Evolutionary conservation across 1,140 invertebrate species (phyloP), one percentile per base, ranked within the genome.

Genomic region (Galleria mellonella): DNA sequence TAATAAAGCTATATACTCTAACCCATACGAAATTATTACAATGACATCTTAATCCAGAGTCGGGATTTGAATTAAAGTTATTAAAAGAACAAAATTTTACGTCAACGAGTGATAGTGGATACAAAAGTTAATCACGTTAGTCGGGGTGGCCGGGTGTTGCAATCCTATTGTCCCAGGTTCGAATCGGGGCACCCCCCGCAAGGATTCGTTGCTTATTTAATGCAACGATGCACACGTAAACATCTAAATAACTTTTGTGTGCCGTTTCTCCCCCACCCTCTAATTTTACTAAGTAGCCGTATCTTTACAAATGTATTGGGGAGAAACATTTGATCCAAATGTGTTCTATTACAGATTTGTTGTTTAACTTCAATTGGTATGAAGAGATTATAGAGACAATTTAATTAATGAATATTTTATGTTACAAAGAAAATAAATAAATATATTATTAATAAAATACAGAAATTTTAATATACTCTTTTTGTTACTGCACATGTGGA

Each of bases 211-310:
- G 73, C 79, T 76, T 74, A 83, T 83, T 83, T 82, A 77, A 83
- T 82, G 77, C 73, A 76, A 78, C 76, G 69, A 60, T 81, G 75
- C 73, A 83, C 79, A 77, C 75, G 72, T 73, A 84, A 82, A 84
- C 79, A 84, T 84, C 79, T 82, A 84, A 82, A 84, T 84, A 82
- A 82, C 75, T 82, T 83, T 79, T 77, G 76, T 74, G 73, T 75
- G 72, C 75, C 76, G 78, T 43, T 62, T 71, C 66, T 70, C 76
- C 72, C 75, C 71, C 61, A 65, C 64, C 71, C 73, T 69, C 67
- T 81, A 78, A 83, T 83, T 83, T 83, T 65, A 70, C 75, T 83
- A 77, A 83, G 76, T 81, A 81, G 75, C 72, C 63, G 62, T 83
- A 78, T 81, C 78, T 77, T 65, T 59, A 70, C 70, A 72, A 75